These are phyloP conservation scores for Eupristina koningsbergeri DNA, from an alignment of 1,140 invertebrate species.

Conservation along the genomic window DNA sequence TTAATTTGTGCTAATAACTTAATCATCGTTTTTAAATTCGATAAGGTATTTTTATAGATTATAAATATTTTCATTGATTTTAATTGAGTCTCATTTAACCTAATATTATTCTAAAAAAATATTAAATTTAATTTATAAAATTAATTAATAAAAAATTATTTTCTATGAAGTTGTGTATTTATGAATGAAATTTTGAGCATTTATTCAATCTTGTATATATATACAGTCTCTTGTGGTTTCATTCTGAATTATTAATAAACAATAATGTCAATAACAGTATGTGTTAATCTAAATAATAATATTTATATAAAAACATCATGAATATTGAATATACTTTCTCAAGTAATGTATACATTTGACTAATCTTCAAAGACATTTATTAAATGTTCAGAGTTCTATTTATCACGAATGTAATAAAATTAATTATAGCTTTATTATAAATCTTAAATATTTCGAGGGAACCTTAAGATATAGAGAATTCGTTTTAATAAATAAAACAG, in stretches of 20 bases:
- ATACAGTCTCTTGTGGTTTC: not conserved
- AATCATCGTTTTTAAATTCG: not conserved
- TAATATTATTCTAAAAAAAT: too few relatives aligned
- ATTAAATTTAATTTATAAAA: too few relatives aligned
- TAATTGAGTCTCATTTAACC: too few relatives aligned
- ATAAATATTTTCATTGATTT: too few relatives aligned
- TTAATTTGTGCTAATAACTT: not conserved
- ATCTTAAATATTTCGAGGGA: slow-evolving; percentile 7
- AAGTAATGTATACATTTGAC: not conserved
- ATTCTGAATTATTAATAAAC: not conserved
- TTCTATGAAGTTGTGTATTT: too few relatives aligned
- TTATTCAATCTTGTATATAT: too few relatives aligned
- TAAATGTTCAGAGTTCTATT: not conserved
- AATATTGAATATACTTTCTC: not conserved
- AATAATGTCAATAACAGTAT: not conserved
- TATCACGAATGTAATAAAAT: slow-evolving; percentile 6
- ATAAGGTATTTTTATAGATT: not conserved
- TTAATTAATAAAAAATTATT: too few relatives aligned
- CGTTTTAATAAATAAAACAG: slow-evolving; percentile 21
- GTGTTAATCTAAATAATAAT: not conserved
- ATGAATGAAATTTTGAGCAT: too few relatives aligned
- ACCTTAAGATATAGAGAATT: not conserved
- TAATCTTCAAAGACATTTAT: slow-evolving; percentile 13
- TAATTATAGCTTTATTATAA: slow-evolving; percentile 12
- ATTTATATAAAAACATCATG: not conserved